These are phyloP conservation scores for Cariama cristata DNA, from an alignment of 2,113 vertebrate genomes.

Conservation along the genomic window DNA sequence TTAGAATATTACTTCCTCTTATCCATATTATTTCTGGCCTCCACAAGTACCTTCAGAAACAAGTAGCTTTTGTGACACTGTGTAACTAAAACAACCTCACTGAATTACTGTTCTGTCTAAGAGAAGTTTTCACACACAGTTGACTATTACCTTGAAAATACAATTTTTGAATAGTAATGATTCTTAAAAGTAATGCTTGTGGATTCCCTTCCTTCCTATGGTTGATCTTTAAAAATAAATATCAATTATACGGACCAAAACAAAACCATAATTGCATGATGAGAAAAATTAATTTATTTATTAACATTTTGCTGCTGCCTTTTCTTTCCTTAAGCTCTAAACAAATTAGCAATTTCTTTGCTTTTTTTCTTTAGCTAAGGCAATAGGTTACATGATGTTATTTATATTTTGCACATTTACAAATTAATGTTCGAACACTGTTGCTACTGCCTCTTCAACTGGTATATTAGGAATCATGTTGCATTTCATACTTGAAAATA, in stretches of 20 bases:
- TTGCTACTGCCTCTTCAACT: not conserved
- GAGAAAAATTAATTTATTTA: not conserved
- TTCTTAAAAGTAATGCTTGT: not conserved
- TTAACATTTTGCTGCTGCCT: not conserved
- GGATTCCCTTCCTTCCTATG: not conserved
- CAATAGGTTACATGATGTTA: not conserved
- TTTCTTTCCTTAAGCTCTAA: not conserved
- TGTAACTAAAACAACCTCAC: not conserved
- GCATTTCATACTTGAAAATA: not conserved
- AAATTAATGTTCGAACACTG: not conserved
- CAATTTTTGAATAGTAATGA: not conserved
- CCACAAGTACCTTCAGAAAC: not conserved
- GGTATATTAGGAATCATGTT: not conserved
- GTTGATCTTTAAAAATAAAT: not conserved
- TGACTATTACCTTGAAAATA: not conserved
- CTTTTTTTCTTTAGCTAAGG: not conserved
- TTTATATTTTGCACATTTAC: not conserved
- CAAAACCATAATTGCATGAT: not conserved
- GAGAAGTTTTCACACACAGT: not conserved
- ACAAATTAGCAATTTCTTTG: not conserved
- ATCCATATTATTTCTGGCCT: not conserved
- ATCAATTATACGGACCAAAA: not conserved
- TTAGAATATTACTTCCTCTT: not conserved
- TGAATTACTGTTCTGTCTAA: not conserved
- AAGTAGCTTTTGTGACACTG: not conserved